A percentile compares a stretch with the other conserved stretches of the same genome.
phyloP scores from a whole-genome alignment of 2,797 vertebrate species.

The Sylvilagus floridanus region DNA sequence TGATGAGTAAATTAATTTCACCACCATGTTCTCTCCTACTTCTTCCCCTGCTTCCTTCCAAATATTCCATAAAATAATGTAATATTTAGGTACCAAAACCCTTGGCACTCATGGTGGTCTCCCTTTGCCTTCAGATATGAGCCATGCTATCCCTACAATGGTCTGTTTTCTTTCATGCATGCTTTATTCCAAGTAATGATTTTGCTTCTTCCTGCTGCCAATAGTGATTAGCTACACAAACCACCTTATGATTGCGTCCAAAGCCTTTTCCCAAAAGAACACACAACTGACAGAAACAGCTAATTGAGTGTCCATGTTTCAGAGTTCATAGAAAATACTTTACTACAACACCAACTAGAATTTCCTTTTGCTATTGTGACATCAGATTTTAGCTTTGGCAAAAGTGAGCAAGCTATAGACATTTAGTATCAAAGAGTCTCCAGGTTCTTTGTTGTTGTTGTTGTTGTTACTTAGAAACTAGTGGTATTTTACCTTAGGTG shows the following conservation, averaged over 20 bases:
- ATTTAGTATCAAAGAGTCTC: neutral
- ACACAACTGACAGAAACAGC: neutral
- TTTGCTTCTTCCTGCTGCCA: neutral
- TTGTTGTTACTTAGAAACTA: neutral
- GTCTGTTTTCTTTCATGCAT: neutral
- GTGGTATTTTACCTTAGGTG: slow-evolving; percentile 53
- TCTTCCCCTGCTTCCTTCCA: neutral
- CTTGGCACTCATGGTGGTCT: neutral
- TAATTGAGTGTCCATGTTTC: neutral
- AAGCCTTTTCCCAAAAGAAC: slow-evolving; percentile 1
- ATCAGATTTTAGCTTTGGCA: slow-evolving; percentile 23
- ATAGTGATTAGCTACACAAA: neutral
- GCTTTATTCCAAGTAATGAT: neutral
- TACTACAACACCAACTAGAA: neutral
- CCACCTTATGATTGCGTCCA: neutral
- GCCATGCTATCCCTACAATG: neutral
- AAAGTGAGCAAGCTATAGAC: neutral
- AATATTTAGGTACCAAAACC: neutral
- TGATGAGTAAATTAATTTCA: neutral
- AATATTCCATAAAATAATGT: neutral
- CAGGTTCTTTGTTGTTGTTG: neutral
- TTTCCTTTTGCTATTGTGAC: slow-evolving; percentile 42
- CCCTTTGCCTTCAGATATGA: neutral
- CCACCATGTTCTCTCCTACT: neutral
- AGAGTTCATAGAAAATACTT: slow-evolving; percentile 18